Percentiles rank a stretch among this genome's conserved stretches.
Evolutionary conservation across 2,113 vertebrate genomes (phyloP).

Genomic region (Triplophysa dalaica): DNA sequence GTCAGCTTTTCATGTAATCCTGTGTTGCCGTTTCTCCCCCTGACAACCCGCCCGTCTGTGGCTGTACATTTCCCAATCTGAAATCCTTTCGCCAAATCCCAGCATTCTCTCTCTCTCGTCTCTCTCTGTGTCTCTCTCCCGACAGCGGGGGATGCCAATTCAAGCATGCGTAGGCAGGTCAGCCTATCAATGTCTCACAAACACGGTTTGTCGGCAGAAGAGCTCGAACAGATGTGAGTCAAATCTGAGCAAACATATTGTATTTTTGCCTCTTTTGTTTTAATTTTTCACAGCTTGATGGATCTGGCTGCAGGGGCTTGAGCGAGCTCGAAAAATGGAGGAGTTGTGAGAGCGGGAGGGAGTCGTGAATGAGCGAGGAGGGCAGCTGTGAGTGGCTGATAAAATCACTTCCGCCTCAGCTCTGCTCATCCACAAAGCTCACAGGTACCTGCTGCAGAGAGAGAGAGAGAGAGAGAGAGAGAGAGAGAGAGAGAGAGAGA

Average conservation of each 20-base stretch:
- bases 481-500: slow-evolving; percentile 8
- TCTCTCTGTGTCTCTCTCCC: slow-evolving; percentile 12
- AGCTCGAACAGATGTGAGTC: slow-evolving; percentile 50
- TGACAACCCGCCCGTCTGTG: slow-evolving; percentile 34
- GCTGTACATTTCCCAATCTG: not conserved
- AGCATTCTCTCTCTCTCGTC: not conserved
- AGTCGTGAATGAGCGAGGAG: slow-evolving; percentile 20
- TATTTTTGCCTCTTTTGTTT: slow-evolving; percentile 59
- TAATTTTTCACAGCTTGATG: slow-evolving; percentile 57
- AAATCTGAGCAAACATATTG: slow-evolving; percentile 56
- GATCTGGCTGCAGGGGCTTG: slow-evolving; percentile 51
- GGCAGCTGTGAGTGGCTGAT: slow-evolving; percentile 47
- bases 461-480: not conserved
- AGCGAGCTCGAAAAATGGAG: slow-evolving; percentile 25
- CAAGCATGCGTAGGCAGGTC: slow-evolving; percentile 48
- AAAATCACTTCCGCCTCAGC: slow-evolving; percentile 51
- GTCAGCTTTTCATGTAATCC: slow-evolving; percentile 64
- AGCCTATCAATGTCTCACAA: slow-evolving; percentile 57
- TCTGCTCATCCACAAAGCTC: slow-evolving; percentile 40
- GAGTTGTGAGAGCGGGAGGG: slow-evolving; percentile 10
- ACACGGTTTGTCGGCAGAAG: slow-evolving; percentile 54
- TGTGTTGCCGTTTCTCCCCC: slow-evolving; percentile 63
- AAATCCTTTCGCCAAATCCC: not conserved
- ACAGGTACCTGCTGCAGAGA: slow-evolving; percentile 34
- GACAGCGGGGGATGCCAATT: slow-evolving; percentile 1